Conservation (phyloP, 2,113 vertebrate species). For the Oreochromis aureus region DNA sequence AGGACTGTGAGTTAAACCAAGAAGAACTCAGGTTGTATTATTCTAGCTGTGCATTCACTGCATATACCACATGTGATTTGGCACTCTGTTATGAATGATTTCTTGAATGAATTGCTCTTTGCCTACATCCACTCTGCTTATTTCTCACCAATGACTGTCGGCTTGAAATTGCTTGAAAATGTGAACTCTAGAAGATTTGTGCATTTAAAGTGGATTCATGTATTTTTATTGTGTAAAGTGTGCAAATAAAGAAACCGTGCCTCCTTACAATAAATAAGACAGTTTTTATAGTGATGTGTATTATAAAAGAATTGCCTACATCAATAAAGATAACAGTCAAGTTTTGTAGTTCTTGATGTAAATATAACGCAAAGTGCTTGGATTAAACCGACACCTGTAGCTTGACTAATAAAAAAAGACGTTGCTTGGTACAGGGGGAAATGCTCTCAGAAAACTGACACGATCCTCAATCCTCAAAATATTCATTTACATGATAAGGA, state of each 20-base stretch:
- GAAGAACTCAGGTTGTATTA: not conserved
- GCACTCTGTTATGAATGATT: not conserved
- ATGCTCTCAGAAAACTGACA: fast-evolving
- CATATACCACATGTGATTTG: not conserved
- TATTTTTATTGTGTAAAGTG: not conserved
- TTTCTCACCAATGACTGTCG: not conserved
- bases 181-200: not conserved
- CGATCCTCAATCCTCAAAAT: not conserved
- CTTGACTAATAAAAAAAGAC: not conserved
- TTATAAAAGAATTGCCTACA: not conserved
- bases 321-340: not conserved
- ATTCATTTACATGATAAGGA: not conserved
- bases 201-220: not conserved
- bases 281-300: not conserved
- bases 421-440: not conserved
- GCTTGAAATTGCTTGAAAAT: not conserved
- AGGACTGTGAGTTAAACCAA: fast-evolving
- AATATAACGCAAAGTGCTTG: not conserved
- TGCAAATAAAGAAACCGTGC: not conserved
- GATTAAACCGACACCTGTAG: not conserved
- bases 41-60: not conserved
- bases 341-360: not conserved
- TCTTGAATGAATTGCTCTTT: not conserved
- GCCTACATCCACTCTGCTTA: not conserved
- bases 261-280: not conserved